Base-by-base conservation (phyloP, 2,797 vertebrate species). In the Propithecus perrieri region DNA sequence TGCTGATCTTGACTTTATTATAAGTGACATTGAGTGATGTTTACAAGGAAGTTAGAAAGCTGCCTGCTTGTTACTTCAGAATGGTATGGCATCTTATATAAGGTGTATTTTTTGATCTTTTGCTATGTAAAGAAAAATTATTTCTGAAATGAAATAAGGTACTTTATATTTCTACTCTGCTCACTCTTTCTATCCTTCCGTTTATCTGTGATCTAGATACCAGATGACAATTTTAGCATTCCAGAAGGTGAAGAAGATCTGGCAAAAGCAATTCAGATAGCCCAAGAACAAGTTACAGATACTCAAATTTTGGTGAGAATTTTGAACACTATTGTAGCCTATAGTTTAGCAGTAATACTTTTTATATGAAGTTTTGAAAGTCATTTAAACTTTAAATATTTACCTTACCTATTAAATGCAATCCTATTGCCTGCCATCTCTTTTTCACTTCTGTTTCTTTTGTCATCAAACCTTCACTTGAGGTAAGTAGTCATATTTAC, bases 221-320 rank as follows among this genome's bases (percentile, higher is more conserved):
- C 98, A 89, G 55, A 96, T 94, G 99, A 99, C n/a, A 98, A 99
- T 26, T 96, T 97, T 78, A 98, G 98, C 93, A 88, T 98, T 85
- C 97, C 96, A 24, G 99, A 99, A 83, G 99, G 98, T 28, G 99
- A 99, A 95, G 99, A 99, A 95, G 98, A 99, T 97, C 97, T 99
- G 83, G 96, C 98, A 43, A 98, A 98, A 53, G 98, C 98, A 43
- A 96, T 99, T 53, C 98, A 98, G 61, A 96, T 98, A 1, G 80
- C 99, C 79, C 95, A 98, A 55, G 96, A 98, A 38, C 98, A 98
- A 33, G 59, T 91, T 86, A 97, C 98, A 92, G 98, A 98, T 50
- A 84, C 65, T 5, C 88, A 97, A 4, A 95, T 98, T 97, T 88
- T 97, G 97, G 98, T 99, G 97, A 98, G 98, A 96, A 59, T 93